Base-by-base conservation (phyloP, 1,140 invertebrate species). In the Microplitis mediator region DNA sequence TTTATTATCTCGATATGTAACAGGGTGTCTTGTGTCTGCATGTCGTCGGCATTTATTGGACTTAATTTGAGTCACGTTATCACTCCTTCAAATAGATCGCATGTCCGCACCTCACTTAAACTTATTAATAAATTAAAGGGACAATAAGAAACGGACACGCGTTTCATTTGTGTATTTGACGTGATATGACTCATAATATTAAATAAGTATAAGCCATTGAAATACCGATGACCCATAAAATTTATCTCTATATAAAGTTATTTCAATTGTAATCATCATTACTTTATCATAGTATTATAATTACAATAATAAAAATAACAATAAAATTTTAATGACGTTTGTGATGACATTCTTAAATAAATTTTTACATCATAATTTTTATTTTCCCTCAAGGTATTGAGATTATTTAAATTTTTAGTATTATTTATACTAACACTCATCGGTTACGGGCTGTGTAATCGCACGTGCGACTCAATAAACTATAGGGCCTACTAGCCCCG, bases 381-480 rank as follows among this genome's bases (percentile, higher is more conserved):
- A 23, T 23, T 23, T 23, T 31, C 14, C 60, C 34, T 13, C 14
- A 13, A 62, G 31, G 23, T 62, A 16, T 8, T 34, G 32, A 13
- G n/a, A 65, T 35, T 32, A 60, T 58, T 14, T n/a, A 14, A 23
- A 39, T 4, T 64, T 60, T 9, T 58, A 71, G 65, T 54, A 16
- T 13, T 45, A 56, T 71, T 51, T 14, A 63, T 80, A 83, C 82
- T 81, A 70, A 83, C 82, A 83, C 79, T 82, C 82, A 83, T 83
- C 80, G 77, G 76, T 64, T 78, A 82, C 77, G 71, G 75, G 69
- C 81, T 81, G 75, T 75, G 70, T 76, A 72, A 69, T 75, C 75
- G 75, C 79, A 36, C 74, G 75, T 69, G 66, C 74, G 67, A 64
- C 69, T 71, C 39, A 52, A 72, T 77, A 71, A 81, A 75, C 74